These are phyloP conservation scores for Andrena bucephala DNA, from an alignment of 2,888 invertebrate genomes.

Conservation along the genomic window DNA sequence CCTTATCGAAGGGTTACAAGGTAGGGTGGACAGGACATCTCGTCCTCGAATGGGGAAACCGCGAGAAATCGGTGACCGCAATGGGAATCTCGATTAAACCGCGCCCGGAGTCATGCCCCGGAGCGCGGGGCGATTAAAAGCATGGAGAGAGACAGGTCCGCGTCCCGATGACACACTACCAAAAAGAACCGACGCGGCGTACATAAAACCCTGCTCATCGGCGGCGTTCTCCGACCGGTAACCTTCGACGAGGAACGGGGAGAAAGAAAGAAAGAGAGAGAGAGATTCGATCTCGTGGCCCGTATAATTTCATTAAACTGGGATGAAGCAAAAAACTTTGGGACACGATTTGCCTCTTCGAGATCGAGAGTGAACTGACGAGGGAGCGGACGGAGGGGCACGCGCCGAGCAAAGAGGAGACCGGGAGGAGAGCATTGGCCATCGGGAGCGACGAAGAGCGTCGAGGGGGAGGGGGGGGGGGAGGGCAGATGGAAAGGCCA, in stretches of 20 bases:
- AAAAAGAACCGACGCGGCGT: conserved; percentile 33
- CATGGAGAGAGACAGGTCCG: conserved; percentile 26
- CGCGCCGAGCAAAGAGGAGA: conserved; percentile 18
- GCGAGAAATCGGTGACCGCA: conserved; percentile 48
- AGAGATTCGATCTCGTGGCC: conserved; percentile 53
- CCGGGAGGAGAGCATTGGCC: conserved; percentile 6
- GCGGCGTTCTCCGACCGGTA: conserved; percentile 43
- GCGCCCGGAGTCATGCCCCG: conserved; percentile 5
- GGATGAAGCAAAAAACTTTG: conserved; percentile 58
- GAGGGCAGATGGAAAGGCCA: conserved; percentile 26
- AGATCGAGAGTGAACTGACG: conserved; percentile 78
- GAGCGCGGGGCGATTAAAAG: conserved; percentile 42
- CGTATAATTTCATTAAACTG: conserved; percentile 69
- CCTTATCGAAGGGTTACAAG: not conserved
- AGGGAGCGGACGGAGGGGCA: conserved; percentile 14
- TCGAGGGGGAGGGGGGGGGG: not conserved
- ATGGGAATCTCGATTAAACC: conserved; percentile 48
- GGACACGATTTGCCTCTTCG: conserved; percentile 70
- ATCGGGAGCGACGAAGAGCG: conserved; percentile 6
- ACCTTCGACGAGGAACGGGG: conserved; percentile 21
- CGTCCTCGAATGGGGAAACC: conserved; percentile 33
- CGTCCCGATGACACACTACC: conserved; percentile 50
- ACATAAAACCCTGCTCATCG: conserved; percentile 31
- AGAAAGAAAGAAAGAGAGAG: not conserved
- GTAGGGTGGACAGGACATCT: not conserved